These are phyloP conservation scores for Aplochiton taeniatus DNA, from an alignment of 2,797 vertebrate species.

Conservation along the genomic window DNA sequence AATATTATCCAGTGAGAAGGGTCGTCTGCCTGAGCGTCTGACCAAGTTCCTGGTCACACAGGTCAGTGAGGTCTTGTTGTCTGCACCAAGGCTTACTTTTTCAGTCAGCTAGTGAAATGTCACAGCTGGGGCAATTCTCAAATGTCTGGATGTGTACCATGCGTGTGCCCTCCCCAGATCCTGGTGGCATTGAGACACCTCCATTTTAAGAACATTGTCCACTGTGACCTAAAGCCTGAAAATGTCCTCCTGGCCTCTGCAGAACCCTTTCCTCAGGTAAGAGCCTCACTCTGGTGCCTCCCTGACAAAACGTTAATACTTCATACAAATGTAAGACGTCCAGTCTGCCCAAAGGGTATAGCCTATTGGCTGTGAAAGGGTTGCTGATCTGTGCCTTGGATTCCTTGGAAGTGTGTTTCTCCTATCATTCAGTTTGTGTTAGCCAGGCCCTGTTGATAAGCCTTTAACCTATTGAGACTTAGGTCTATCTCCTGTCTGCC, in stretches of 20 bases:
- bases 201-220: slow-evolving; percentile 89
- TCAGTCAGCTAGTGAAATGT: neutral
- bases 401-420: no score
- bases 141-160: neutral
- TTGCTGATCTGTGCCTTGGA: no score
- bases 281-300: neutral
- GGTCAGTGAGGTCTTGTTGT: slow-evolving; percentile 51
- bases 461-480: no score
- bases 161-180: slow-evolving; percentile 65
- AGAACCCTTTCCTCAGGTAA: slow-evolving; percentile 86
- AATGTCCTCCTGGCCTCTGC: slow-evolving; percentile 87
- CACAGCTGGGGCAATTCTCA: neutral
- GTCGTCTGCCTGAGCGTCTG: slow-evolving; percentile 81
- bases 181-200: slow-evolving; percentile 87
- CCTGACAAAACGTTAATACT: no score
- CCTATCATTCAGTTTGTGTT: no score
- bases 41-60: slow-evolving; percentile 86
- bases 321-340: no score
- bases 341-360: no score
- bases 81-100: neutral
- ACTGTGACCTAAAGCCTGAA: slow-evolving; percentile 90
- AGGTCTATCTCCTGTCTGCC: no score
- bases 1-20: slow-evolving; percentile 84
- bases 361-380: no score
- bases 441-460: no score